These are phyloP conservation scores for Tyrannus savana DNA, from an alignment of 2,113 vertebrate genomes.

Conservation along the genomic window DNA sequence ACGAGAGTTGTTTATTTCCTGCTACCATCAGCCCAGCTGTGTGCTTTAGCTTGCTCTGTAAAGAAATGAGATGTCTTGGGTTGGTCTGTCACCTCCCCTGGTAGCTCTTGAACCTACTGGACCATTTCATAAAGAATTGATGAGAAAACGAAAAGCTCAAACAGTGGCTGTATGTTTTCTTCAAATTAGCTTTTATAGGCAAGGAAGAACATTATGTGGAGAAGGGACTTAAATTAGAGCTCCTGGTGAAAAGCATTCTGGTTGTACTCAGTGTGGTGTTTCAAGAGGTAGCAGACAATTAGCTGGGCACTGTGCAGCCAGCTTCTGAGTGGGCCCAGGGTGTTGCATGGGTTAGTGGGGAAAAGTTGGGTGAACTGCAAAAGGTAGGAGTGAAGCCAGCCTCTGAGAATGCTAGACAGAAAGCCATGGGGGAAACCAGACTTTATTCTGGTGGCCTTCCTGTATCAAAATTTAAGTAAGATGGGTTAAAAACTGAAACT, in stretches of 20 bases:
- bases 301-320: background rate
- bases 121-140: background rate
- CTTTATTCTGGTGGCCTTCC: background rate
- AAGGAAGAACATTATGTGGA: background rate
- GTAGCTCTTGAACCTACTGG: background rate
- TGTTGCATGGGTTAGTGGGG: background rate
- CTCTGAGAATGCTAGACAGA: background rate
- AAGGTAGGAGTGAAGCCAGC: background rate
- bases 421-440: background rate
- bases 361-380: background rate
- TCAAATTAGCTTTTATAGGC: background rate
- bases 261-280: background rate
- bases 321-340: fast-evolving
- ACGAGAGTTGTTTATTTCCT: background rate
- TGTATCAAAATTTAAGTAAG: background rate
- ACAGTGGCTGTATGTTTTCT: background rate
- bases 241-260: background rate
- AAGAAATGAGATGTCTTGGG: background rate
- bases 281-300: background rate
- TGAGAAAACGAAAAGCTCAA: background rate
- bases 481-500: background rate
- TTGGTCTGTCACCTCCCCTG: background rate
- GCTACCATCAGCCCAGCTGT: background rate
- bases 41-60: background rate
- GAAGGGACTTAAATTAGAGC: background rate